Percentiles rank a stretch among this genome's conserved stretches.
These are phyloP conservation scores for Pterophyllum scalare DNA, from an alignment of 2,113 vertebrate genomes.

Conservation along the genomic window DNA sequence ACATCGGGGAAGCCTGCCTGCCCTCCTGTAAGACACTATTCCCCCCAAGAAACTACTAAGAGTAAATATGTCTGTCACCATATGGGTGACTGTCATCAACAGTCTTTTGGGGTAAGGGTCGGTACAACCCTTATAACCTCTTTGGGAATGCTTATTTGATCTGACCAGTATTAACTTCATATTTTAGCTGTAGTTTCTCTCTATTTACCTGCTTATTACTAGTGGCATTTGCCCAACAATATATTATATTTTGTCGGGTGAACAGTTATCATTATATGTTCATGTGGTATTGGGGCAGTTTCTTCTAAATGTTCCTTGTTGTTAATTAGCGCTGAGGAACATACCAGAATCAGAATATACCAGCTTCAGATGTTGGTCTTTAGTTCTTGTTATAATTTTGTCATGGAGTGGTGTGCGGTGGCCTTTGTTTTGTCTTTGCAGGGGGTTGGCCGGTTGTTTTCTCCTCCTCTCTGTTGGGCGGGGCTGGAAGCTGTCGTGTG, in stretches of 20 bases:
- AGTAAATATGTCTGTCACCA: neutral
- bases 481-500: too few species aligned
- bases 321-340: neutral
- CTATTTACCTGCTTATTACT: neutral
- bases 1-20: too few species aligned
- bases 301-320: neutral
- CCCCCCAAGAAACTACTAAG: neutral
- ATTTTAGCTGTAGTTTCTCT: neutral
- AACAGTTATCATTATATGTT: neutral
- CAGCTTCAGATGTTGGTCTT: neutral
- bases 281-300: neutral
- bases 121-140: neutral
- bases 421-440: too few species aligned
- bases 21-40: too few species aligned
- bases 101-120: neutral
- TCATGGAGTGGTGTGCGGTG: too few species aligned
- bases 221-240: neutral
- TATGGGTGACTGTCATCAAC: neutral
- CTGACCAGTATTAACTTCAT: neutral
- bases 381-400: neutral
- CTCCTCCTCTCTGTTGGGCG: too few species aligned
- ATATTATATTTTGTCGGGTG: neutral
- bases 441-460: too few species aligned
- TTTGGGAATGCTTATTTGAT: neutral
- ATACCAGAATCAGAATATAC: neutral